These are phyloP conservation scores for Taenioides sp. DNA, from an alignment of 2,797 vertebrate genomes.

Conservation along the genomic window DNA sequence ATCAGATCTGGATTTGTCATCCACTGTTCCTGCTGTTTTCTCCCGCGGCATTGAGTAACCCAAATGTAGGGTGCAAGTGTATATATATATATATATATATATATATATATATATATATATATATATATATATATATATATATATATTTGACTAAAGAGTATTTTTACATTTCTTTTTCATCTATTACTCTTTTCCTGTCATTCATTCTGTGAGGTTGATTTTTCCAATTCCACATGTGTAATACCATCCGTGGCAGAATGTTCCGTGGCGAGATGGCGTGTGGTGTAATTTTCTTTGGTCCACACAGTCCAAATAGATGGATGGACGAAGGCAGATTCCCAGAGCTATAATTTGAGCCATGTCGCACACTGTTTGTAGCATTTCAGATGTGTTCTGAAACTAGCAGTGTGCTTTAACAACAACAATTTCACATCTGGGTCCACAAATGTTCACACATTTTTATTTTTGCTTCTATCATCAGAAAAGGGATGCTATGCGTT, in stretches of 20 bases:
- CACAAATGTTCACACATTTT: neutral
- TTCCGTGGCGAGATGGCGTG: conserved; percentile 1
- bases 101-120: too few relatives aligned
- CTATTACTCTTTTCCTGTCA: neutral
- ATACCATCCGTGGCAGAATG: conserved; percentile 21
- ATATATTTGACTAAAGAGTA: too few relatives aligned
- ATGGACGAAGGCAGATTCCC: conserved; percentile 15
- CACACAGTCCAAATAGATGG: conserved; percentile 1
- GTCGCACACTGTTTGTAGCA: conserved; percentile 5
- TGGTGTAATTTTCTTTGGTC: conserved; percentile 6
- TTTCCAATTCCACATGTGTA: conserved; percentile 9
- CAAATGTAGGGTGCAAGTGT: neutral
- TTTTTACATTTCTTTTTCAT: neutral
- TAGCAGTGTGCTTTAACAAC: neutral
- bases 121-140: too few relatives aligned
- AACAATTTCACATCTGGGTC: conserved; percentile 2
- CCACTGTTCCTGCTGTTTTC: neutral
- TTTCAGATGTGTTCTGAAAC: conserved; percentile 7
- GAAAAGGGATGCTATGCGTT: neutral
- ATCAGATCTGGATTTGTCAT: neutral
- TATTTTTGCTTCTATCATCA: neutral
- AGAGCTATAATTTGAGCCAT: conserved; percentile 20
- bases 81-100: too few relatives aligned
- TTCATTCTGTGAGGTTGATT: conserved; percentile 2
- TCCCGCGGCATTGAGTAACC: neutral